phyloP scores from a whole-genome alignment of 2,113 vertebrate genomes.

The Motacilla alba region DNA sequence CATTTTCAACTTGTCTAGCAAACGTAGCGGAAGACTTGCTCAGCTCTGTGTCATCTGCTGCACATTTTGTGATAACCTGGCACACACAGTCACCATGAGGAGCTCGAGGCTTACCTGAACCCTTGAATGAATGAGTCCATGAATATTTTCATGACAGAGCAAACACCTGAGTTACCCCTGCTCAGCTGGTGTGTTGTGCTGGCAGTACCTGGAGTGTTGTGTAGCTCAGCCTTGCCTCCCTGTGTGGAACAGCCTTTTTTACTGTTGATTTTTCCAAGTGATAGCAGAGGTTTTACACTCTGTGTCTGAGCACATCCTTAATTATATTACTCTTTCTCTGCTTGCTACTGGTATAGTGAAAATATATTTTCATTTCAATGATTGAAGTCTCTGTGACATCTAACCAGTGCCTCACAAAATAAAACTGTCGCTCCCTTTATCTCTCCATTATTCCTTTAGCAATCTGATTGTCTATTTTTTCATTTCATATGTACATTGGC shows the following conservation, averaged over 20 bases:
- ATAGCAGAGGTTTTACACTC: neutral
- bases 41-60: neutral
- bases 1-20: neutral
- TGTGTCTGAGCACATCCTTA: neutral
- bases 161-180: rapidly evolving
- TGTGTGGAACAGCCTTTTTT: neutral
- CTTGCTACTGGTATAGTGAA: neutral
- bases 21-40: rapidly evolving
- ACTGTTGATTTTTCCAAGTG: neutral
- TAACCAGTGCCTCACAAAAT: neutral
- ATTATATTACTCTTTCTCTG: neutral
- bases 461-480: slow-evolving; percentile 52
- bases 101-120: rapidly evolving
- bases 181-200: rapidly evolving
- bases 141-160: neutral
- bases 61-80: neutral
- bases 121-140: neutral
- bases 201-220: neutral
- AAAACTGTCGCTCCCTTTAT: slow-evolving; percentile 14
- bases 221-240: neutral
- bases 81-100: rapidly evolving
- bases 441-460: slow-evolving; percentile 29
- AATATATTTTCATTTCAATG: slow-evolving; percentile 21
- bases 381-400: slow-evolving; percentile 4
- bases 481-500: slow-evolving; percentile 41